Base-by-base conservation (phyloP, 2,113 vertebrate genomes). In the Erpornis zantholeuca region DNA sequence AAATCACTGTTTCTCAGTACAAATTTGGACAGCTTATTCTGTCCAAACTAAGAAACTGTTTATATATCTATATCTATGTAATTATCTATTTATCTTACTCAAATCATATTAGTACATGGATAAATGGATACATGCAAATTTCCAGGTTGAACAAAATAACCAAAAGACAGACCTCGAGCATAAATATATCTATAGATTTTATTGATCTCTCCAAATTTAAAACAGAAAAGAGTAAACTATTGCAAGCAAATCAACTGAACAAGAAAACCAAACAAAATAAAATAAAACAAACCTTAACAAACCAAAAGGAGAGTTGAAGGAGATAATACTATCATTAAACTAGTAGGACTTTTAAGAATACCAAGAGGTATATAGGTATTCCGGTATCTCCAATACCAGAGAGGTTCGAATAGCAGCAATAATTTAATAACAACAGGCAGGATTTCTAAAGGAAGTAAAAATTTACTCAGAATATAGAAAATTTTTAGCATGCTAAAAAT, bases 361-460 rank as follows among this genome's bases (percentile, higher is more conserved):
- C 9, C 24, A 76, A 44, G 36, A n/a, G n/a, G n/a, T n/a, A n/a
- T n/a, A n/a, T n/a, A n/a, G n/a, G n/a, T n/a, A n/a, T n/a, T n/a
- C n/a, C n/a, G n/a, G n/a, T n/a, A n/a, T n/a, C n/a, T n/a, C n/a
- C n/a, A n/a, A 73, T 49, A 18, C 25, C n/a, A 60, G 25, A 83
- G 29, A 69, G 12, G 15, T 49, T 23, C 70, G 47, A 79, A 79
- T 44, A 90, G 47, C 38, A 60, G 50, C 77, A 90, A 59, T 60
- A 24, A 57, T 81, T 86, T 56, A 87, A 66, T 33, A 71, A 86
- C 27, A 57, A 81, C 36, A 45, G 53, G 18, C 18, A 80, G 63
- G 12, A 85, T 71, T 90, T 93, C 36, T 88, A 79, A 92, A 76
- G 49, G 66, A 95, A 94, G 88, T 73, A 88, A 38, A 90, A 81